Base-by-base conservation (phyloP, 2,113 vertebrate genomes). In the Oryzias javanicus region DNA sequence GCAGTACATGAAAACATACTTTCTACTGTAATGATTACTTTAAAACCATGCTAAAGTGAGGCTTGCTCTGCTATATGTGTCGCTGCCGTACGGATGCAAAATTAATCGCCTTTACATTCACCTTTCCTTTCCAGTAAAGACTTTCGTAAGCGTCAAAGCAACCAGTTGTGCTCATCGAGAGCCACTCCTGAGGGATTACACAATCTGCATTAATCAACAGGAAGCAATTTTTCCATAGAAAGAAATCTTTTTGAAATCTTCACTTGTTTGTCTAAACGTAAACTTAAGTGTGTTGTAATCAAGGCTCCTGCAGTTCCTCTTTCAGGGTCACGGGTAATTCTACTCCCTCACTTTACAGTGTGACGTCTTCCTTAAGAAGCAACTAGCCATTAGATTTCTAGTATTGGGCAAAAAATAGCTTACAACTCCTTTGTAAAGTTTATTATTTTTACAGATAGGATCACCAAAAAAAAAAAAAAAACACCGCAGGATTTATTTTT, bases 351-450 rank as follows among this genome's bases (percentile, higher is more conserved):
- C 49, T 35, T 65, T 27, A 18, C 57, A 46, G 58, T n/a, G 53
- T 49, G 42, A 67, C 66, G 74, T 44, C 44, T 55, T 29, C 14
- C 49, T 19, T 55, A 58, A 44, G 58, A 67, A 63, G 5, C 66
- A 51, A 71, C 58, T 6, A 71, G 22, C 58, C 47, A 54, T 81
- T 59, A 72, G 72, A 20, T 50, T 40, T 80, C 54, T 47, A 20
- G 51, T 45, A 6, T 65, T 62, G 15, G 0, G 41, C 53, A 60
- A 73, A 42, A 50, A 18, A 35, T 3, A 35, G 35, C 35, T 12
- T 12, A 35, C 10, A 1, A 10, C 8, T 35, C 10, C 35, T 10
- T 35, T 3, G 10, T 35, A 35, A 35, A 12, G 35, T 12, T 12
- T 35, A 35, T 35, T 35, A 8, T 35, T 35, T 35, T 35, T 35